Evolutionary conservation across 2,888 invertebrate genomes (phyloP).

Genomic region (Himalopsyche kuldschensis): DNA sequence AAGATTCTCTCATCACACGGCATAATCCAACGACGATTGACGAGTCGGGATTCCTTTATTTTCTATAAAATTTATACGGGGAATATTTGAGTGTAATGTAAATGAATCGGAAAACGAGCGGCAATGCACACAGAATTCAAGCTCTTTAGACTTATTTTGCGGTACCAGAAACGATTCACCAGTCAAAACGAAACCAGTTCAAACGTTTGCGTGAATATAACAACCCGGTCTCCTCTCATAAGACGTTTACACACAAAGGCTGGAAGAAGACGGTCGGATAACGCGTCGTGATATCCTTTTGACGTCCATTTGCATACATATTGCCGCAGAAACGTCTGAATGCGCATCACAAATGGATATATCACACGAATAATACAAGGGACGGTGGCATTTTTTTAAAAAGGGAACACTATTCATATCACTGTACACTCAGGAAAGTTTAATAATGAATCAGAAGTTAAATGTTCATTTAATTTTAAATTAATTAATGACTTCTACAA

Average conservation of each 20-base stretch:
- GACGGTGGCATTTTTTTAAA: background rate
- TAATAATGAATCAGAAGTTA: no score
- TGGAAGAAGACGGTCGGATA: background rate
- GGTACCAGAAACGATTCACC: no score
- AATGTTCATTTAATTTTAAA: no score
- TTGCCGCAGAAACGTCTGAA: conserved; percentile 32
- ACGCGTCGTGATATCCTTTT: conserved; percentile 25
- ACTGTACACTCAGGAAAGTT: no score
- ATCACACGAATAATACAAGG: conserved; percentile 14
- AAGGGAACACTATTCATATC: no score
- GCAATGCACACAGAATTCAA: no score
- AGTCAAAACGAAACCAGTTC: no score
- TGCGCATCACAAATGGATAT: conserved; percentile 37
- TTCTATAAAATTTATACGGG: no score
- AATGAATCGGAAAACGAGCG: no score
- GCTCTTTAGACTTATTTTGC: no score
- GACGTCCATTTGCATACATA: conserved; percentile 38
- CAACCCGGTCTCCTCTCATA: background rate
- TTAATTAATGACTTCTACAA: no score
- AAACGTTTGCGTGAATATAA: background rate
- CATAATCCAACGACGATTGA: background rate
- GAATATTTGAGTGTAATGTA: no score
- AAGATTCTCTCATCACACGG: background rate
- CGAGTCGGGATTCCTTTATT: background rate
- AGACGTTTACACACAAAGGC: background rate